Evolutionary conservation across 1,140 invertebrate genomes (phyloP).

Genomic region (Drosophila repleta): DNA sequence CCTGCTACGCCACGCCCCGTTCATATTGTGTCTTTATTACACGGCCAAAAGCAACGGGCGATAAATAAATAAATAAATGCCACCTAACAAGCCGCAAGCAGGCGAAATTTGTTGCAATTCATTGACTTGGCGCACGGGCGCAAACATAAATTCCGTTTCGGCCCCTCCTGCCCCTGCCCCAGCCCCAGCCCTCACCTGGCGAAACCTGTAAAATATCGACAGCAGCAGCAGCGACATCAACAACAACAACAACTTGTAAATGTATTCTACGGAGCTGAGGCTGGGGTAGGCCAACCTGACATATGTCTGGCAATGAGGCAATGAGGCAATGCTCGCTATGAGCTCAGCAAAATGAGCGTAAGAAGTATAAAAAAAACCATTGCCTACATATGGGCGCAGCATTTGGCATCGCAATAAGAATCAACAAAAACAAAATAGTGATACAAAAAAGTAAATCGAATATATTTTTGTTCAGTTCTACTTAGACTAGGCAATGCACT

Average conservation of each 20-base stretch:
- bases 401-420: conserved; percentile 26
- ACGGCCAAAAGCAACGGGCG: conserved; percentile 69
- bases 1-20: conserved; percentile 16
- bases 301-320: conserved; percentile 45
- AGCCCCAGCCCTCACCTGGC: conserved; percentile 6
- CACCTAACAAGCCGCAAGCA: conserved; percentile 73
- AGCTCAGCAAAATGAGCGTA: conserved; percentile 37
- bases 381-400: conserved; percentile 48
- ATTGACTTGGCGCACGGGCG: conserved; percentile 76
- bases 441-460: conserved; percentile 3
- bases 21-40: conserved; percentile 72
- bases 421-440: conserved; percentile 16
- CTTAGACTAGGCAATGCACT: neutral
- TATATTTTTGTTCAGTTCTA: neutral
- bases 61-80: conserved; percentile 82
- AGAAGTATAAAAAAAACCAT: conserved; percentile 27
- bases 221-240: conserved; percentile 49
- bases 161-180: neutral
- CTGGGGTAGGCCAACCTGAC: conserved; percentile 17
- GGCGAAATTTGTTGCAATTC: conserved; percentile 79
- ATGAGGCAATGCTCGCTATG: conserved; percentile 24
- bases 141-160: conserved; percentile 67
- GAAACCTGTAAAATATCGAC: conserved; percentile 72
- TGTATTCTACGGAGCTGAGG: conserved; percentile 31
- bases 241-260: conserved; percentile 54